Conservation (phyloP, 2,113 vertebrate genomes). For the Balaenoptera acutorostrata region DNA sequence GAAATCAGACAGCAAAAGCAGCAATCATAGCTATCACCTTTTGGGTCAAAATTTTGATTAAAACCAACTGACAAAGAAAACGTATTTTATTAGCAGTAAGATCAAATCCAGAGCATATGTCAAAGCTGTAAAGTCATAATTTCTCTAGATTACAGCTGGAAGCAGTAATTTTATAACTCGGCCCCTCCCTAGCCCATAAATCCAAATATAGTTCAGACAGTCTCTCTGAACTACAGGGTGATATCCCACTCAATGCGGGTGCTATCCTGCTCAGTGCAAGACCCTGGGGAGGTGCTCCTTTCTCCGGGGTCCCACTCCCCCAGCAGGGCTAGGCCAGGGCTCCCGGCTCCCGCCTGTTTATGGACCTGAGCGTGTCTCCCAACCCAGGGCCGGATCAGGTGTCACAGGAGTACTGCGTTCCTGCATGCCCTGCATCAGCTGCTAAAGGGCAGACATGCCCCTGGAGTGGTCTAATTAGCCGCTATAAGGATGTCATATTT, state of each 20-base stretch:
- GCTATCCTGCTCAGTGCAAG: not conserved
- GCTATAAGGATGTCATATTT: not conserved
- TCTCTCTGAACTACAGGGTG: not conserved
- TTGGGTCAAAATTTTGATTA: slow-evolving; percentile 49
- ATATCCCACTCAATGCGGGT: accelerated
- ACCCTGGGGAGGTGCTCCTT: not conserved
- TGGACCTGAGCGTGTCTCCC: not conserved
- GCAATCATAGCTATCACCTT: slow-evolving; percentile 26
- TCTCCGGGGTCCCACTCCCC: accelerated
- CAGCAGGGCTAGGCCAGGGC: not conserved
- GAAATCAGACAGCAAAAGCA: slow-evolving; percentile 11
- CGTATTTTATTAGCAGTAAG: slow-evolving; percentile 24
- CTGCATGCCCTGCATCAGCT: not conserved
- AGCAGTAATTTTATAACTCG: not conserved
- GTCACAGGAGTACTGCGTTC: accelerated
- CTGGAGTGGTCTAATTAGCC: not conserved
- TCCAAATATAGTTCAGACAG: not conserved
- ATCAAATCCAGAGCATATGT: slow-evolving; percentile 46
- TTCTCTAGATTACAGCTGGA: slow-evolving; percentile 15
- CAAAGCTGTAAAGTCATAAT: slow-evolving; percentile 32
- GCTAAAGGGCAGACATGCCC: not conserved
- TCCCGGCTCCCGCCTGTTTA: not conserved
- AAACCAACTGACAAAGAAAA: slow-evolving; percentile 57
- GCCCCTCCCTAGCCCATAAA: not conserved
- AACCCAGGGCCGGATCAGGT: not conserved